phyloP scores from a whole-genome alignment of 2,113 vertebrate genomes.

The Taxidea taxus region DNA sequence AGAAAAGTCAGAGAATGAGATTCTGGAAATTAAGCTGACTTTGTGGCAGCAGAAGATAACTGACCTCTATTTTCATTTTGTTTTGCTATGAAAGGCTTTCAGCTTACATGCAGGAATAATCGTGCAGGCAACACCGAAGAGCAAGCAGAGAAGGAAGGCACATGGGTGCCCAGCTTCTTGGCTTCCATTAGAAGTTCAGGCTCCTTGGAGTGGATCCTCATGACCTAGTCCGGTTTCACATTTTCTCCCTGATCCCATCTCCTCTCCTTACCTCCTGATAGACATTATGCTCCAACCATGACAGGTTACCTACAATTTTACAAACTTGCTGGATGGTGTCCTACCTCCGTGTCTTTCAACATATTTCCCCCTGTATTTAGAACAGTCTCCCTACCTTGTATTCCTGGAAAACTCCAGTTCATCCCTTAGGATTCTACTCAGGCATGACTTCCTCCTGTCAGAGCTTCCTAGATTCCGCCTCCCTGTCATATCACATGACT shows the following conservation, averaged over 20 bases:
- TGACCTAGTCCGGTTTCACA: not conserved
- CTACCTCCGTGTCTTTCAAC: not conserved
- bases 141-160: not conserved
- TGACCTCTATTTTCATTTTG: constrained; percentile 32
- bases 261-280: not conserved
- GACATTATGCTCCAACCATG: not conserved
- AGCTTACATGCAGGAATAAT: constrained; percentile 29
- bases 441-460: not conserved
- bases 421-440: not conserved
- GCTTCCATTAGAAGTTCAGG: not conserved
- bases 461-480: not conserved
- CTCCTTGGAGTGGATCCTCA: not conserved
- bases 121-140: not conserved
- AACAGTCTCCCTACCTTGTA: not conserved
- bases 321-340: not conserved
- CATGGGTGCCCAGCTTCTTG: not conserved
- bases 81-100: constrained; percentile 39
- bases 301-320: not conserved
- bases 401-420: not conserved
- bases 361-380: not conserved
- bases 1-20: constrained; percentile 37
- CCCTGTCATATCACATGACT: not conserved
- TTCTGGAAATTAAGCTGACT: constrained; percentile 51
- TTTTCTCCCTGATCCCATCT: not conserved
- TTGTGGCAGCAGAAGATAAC: constrained; percentile 40